Conservation (phyloP, 2,797 vertebrate species). For the Dendrocincla tyrannina region DNA sequence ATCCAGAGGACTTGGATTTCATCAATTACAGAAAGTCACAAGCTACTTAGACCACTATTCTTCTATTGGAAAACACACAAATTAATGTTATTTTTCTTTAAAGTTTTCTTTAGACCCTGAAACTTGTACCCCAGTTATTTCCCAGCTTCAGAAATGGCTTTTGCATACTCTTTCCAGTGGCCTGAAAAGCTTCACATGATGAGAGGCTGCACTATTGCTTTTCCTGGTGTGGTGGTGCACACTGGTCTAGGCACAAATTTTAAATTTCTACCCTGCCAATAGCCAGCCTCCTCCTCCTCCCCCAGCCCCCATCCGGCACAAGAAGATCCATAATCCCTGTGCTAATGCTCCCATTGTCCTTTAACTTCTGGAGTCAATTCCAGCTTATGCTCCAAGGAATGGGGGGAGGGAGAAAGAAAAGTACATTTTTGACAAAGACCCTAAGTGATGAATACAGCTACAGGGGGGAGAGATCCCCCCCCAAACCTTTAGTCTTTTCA, state of each 20-base stretch:
- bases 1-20: background rate
- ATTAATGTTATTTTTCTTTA: background rate
- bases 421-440: slow-evolving; percentile 71
- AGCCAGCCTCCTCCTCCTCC: background rate
- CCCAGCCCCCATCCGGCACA: slow-evolving; percentile 8
- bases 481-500: slow-evolving; percentile 65
- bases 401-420: slow-evolving; percentile 39
- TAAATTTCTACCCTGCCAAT: background rate
- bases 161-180: background rate
- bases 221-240: background rate
- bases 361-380: slow-evolving; percentile 57
- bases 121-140: background rate
- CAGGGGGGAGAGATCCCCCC: slow-evolving; percentile 32
- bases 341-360: slow-evolving; percentile 56
- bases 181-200: background rate
- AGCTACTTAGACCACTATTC: background rate
- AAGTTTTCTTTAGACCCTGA: background rate
- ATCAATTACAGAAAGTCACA: background rate
- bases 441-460: slow-evolving; percentile 71
- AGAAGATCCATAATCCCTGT: slow-evolving; percentile 47
- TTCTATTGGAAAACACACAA: background rate
- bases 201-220: background rate
- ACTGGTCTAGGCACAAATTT: background rate
- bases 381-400: slow-evolving; percentile 58
- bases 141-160: background rate